Percentiles rank a stretch among this genome's conserved stretches.
phyloP scores from a whole-genome alignment of 1,140 invertebrate species.

The Orchesella cincta region DNA sequence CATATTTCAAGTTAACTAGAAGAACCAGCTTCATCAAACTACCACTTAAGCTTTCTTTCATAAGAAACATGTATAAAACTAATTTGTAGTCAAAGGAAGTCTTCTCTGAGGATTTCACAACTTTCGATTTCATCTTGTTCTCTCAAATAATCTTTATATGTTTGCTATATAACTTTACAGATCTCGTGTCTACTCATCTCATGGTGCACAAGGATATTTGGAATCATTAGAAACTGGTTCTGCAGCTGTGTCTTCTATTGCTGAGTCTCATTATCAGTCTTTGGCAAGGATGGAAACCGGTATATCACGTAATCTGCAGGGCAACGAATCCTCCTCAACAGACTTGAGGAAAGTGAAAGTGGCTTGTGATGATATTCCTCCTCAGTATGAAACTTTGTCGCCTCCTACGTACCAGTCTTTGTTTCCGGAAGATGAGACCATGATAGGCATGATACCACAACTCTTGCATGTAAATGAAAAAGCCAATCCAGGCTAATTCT shows the following conservation, averaged over 20 bases:
- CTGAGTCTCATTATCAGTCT: slow-evolving; percentile 21
- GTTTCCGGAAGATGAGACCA: slow-evolving; percentile 15
- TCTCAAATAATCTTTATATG: neutral
- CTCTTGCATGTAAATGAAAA: neutral
- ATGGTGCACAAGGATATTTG: slow-evolving; percentile 27
- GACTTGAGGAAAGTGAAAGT: slow-evolving; percentile 27
- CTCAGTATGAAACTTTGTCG: slow-evolving; percentile 23
- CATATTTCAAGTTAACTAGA: slow-evolving; percentile 12
- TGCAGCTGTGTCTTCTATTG: slow-evolving; percentile 21
- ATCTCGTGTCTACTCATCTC: slow-evolving; percentile 20
- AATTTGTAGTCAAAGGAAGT: slow-evolving; percentile 27
- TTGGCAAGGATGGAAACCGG: slow-evolving; percentile 28
- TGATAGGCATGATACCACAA: slow-evolving; percentile 18
- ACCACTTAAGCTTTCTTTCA: slow-evolving; percentile 17
- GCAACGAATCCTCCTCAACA: slow-evolving; percentile 24
- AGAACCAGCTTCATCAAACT: slow-evolving; percentile 19
- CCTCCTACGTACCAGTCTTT: slow-evolving; percentile 5
- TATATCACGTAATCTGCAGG: slow-evolving; percentile 28
- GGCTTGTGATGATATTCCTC: slow-evolving; percentile 16
- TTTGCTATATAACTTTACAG: slow-evolving; percentile 18
- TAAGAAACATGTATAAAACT: slow-evolving; percentile 18
- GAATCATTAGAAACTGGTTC: slow-evolving; percentile 29
- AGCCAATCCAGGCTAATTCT: neutral
- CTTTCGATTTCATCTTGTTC: slow-evolving; percentile 26
- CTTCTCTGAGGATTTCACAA: slow-evolving; percentile 22